These are phyloP conservation scores for Mimachlamys varia DNA, from an alignment of 2,888 invertebrate species.

Conservation along the genomic window DNA sequence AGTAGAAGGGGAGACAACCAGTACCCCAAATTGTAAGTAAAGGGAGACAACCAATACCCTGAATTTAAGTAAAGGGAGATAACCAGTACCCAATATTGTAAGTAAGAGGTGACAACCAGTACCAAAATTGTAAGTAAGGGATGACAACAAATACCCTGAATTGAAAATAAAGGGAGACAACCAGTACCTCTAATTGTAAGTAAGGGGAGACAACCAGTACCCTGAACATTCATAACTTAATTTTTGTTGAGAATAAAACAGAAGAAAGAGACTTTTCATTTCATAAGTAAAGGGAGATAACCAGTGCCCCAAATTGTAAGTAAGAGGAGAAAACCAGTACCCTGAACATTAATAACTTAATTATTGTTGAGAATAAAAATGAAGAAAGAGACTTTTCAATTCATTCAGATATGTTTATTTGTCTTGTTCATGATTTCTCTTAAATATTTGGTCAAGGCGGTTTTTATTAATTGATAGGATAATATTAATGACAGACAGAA, in stretches of 20 bases:
- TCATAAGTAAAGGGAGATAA: neutral
- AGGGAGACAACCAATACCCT: neutral
- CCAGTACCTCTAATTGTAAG: neutral
- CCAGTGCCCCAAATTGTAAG: neutral
- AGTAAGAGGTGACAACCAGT: neutral
- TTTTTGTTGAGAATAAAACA: too few species aligned
- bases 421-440: too few species aligned
- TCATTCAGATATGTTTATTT: too few species aligned
- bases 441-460: too few species aligned
- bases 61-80: neutral
- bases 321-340: neutral
- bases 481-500: too few species aligned
- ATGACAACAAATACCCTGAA: too few species aligned
- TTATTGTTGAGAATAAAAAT: too few species aligned
- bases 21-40: neutral
- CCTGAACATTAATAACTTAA: neutral
- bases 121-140: too few species aligned
- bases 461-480: too few species aligned
- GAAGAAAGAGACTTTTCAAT: too few species aligned
- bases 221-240: neutral
- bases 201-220: neutral
- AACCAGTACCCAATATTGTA: neutral
- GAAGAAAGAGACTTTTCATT: too few species aligned
- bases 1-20: slow-evolving; percentile 1
- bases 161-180: slow-evolving; percentile 17